Percentiles rank a stretch among this genome's conserved stretches.
Conservation (phyloP, 2,113 vertebrate species). For the Dromiciops gliroides region DNA sequence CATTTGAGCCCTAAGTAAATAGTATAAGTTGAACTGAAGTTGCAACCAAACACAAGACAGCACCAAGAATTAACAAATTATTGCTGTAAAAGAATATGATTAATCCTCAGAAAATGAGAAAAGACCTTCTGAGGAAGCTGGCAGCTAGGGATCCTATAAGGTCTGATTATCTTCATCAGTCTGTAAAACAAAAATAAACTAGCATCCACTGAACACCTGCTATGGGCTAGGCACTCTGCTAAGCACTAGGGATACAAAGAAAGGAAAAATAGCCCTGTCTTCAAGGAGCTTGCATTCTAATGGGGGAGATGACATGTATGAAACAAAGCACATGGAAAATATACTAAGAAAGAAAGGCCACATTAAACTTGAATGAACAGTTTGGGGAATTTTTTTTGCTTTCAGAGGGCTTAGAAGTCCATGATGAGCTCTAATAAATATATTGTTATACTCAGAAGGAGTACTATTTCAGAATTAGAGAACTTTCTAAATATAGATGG, state of each 20-base stretch:
- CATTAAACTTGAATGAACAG: background rate
- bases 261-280: too few relatives aligned
- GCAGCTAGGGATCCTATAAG: background rate
- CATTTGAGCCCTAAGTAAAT: background rate
- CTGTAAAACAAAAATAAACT: background rate
- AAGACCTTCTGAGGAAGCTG: background rate
- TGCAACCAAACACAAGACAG: background rate
- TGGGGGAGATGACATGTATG: background rate
- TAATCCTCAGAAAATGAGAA: background rate
- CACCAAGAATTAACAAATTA: background rate
- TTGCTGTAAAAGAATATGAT: background rate
- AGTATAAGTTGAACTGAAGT: background rate
- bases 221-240: background rate
- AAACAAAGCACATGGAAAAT: background rate
- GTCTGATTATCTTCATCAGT: background rate
- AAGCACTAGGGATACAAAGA: background rate
- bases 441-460: background rate
- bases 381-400: background rate
- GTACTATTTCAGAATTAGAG: background rate
- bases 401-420: background rate
- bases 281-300: background rate
- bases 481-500: background rate
- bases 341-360: background rate
- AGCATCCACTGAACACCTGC: background rate
- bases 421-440: background rate